Evolutionary conservation across 2,113 vertebrate species (phyloP), one percentile per base, ranked within the genome.

Genomic region (Phylloscopus whistleri): DNA sequence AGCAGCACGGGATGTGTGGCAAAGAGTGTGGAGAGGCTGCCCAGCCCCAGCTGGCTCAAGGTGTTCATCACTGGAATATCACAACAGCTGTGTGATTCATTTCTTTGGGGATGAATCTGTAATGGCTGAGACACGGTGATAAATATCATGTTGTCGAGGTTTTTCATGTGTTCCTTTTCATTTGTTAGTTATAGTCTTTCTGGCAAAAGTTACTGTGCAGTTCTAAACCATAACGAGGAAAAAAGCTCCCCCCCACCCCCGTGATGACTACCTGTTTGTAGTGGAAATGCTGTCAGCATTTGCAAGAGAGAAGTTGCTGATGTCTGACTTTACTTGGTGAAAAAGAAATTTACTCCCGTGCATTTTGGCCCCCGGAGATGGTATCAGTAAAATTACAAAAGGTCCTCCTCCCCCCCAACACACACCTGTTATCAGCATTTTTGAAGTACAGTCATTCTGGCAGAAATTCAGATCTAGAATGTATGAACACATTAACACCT

Each of bases 401-500:
- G 63, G 16, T 31, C 4, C 7, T 22, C 8, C 35, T 9, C 59
- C 17, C 59, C 3, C 13, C 3, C 2, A 0, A 0, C 26, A 15
- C 24, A 9, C 52, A 83, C 70, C 75, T 80, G 82, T 84, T 43
- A 83, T 94, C 92, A 60, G 77, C 89, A 60, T 87, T 89, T 93
- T 41, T 33, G 14, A 96, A 90, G 86, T 84, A 67, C 56, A 67
- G 69, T 93, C 83, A 56, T 74, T 89, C 87, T 30, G 39, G 76
- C 92, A 81, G 62, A 83, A 89, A 55, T 88, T 95, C 95, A 96
- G 72, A 85, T 95, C 92, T 92, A 58, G 77, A 91, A 66, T 51
- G 59, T 63, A 63, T 30, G 72, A 94, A 76, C 62, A 74, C 78
- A 86, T 96, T 95, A 95, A 77, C 95, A 90, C 93, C 87, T 97